Base-by-base conservation (phyloP, 2,888 invertebrate species). In the Amblyteles armatorius region DNA sequence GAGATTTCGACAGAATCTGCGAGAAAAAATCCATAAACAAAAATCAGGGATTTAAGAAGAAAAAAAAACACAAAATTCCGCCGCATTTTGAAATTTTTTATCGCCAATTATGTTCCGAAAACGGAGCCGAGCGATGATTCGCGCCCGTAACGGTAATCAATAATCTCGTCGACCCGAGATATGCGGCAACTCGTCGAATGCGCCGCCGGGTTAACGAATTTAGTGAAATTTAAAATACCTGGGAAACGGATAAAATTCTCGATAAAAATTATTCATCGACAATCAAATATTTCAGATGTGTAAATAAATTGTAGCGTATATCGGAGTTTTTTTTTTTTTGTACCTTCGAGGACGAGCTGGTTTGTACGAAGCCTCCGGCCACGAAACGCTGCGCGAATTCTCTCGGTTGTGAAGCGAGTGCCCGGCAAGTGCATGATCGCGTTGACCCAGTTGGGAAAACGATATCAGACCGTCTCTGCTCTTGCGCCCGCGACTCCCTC, bases 381-480 rank as follows among this genome's bases (percentile, higher is more conserved):
- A 36, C 36, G 76, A 65, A 65, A 52, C 52, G 65, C 65, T 33
- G 65, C 50, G 52, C 22, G 76, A 76, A 65, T 76, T 50, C 63
- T 65, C 63, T 11, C 33, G 65, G 16, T 26, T 65, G 50, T 50
- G 48, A 68, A 26, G 44, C 40, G 69, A 60, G 79, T 72, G 73
- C 73, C 33, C 33, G 81, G 81, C 84, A 84, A 84, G 84, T 84
- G 84, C 73, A 84, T 79, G 84, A 84, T 84, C 81, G 69, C 84
- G 84, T 74, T 84, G 84, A 84, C 84, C 84, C 74, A 84, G 84
- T 84, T 84, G 82, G 44, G 81, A 82, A 82, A 84, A 69, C 84
- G 84, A 84, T 82, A 84, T 79, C 78, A 81, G 82, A 79, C 69
- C 78, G 78, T 84, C 84, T 84, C 78, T 68, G 73, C 73, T 81